Percentiles rank a stretch among this genome's conserved stretches.
Conservation (phyloP, 2,888 invertebrate species). For the Tipula helvola region DNA sequence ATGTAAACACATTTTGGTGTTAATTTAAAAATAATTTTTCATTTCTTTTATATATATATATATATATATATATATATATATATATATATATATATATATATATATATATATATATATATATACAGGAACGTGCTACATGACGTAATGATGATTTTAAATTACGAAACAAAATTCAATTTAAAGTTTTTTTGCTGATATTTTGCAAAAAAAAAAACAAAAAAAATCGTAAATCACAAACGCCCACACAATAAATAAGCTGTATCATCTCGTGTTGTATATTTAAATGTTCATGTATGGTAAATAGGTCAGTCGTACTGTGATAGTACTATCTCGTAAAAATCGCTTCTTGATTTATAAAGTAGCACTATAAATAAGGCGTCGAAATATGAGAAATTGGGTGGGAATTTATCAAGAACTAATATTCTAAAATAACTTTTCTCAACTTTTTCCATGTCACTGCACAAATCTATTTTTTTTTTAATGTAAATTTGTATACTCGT, state of each 20-base stretch:
- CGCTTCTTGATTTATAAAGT: background rate
- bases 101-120: no score
- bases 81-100: no score
- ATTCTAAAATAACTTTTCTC: background rate
- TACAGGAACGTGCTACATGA: background rate
- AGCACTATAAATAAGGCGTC: background rate
- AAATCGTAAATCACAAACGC: background rate
- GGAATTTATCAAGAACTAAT: background rate
- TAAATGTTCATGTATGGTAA: background rate
- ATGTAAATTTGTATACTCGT: background rate
- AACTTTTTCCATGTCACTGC: background rate
- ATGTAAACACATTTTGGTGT: background rate
- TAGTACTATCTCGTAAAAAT: background rate
- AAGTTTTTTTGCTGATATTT: background rate
- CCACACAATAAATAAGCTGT: background rate
- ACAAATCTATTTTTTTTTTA: background rate
- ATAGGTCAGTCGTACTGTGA: background rate
- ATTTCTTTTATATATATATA: background rate
- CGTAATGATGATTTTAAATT: background rate
- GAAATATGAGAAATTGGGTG: background rate
- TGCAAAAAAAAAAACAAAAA: background rate
- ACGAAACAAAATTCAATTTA: background rate
- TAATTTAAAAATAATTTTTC: background rate
- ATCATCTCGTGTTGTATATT: background rate
- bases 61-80: background rate